Evolutionary conservation across 2,113 vertebrate genomes (phyloP).

Genomic region (Zootoca vivipara): DNA sequence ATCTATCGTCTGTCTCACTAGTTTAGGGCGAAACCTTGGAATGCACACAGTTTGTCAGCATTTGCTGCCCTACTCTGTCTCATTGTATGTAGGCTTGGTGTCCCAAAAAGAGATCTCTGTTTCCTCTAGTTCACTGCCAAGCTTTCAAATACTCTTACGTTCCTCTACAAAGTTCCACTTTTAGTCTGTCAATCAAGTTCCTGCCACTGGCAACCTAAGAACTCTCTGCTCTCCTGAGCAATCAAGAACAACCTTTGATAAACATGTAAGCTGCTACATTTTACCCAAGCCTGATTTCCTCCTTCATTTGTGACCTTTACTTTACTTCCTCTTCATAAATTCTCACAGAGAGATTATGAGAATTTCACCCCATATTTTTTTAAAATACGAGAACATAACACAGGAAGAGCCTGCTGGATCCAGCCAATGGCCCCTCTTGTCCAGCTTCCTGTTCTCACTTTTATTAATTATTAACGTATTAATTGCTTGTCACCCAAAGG

Average conservation of each 20-base stretch:
- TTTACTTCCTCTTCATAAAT: background rate
- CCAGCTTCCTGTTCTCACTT: too few relatives aligned
- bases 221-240: background rate
- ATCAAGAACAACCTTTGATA: background rate
- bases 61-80: too few relatives aligned
- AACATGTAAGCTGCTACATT: background rate
- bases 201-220: background rate
- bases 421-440: too few relatives aligned
- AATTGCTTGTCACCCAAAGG: too few relatives aligned
- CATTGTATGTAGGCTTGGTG: too few relatives aligned
- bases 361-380: background rate
- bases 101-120: background rate
- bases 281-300: background rate
- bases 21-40: too few relatives aligned
- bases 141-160: background rate
- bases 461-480: too few relatives aligned
- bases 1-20: too few relatives aligned
- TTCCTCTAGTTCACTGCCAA: background rate
- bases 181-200: background rate
- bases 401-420: background rate
- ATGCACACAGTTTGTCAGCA: too few relatives aligned
- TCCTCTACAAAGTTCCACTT: background rate
- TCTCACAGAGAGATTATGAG: background rate
- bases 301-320: background rate
- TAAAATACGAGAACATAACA: too few relatives aligned